Evolutionary conservation across 2,797 vertebrate genomes (phyloP).

Genomic region (Nothura maculosa): DNA sequence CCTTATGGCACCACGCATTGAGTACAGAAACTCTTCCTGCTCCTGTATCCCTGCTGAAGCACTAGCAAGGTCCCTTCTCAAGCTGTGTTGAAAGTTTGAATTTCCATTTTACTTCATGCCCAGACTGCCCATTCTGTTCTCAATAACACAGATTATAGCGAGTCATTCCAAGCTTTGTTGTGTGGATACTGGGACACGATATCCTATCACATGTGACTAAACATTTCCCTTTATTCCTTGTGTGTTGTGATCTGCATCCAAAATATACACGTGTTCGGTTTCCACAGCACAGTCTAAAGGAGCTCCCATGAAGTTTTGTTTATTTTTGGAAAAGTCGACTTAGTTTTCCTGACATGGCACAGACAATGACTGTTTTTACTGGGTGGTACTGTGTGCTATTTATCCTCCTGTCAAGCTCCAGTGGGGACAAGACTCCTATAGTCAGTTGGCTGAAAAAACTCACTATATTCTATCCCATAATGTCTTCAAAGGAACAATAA

Average conservation of each 20-base stretch:
- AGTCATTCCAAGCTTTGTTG: background rate
- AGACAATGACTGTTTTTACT: background rate
- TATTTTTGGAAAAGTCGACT: background rate
- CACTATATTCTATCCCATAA: background rate
- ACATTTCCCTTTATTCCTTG: background rate
- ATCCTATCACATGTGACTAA: rapidly evolving
- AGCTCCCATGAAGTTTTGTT: background rate
- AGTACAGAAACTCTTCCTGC: background rate
- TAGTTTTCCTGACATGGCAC: background rate
- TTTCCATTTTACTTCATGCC: background rate
- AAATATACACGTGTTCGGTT: rapidly evolving
- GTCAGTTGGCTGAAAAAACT: background rate
- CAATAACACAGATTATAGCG: background rate
- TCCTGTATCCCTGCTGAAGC: background rate
- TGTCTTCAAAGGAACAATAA: constrained; percentile 9
- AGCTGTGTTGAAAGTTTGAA: background rate
- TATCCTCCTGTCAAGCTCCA: background rate
- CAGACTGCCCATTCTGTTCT: background rate
- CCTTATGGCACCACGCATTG: background rate
- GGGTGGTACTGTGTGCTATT: background rate
- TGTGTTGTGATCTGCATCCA: background rate
- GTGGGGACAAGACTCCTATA: background rate
- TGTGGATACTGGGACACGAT: background rate
- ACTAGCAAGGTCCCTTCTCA: background rate
- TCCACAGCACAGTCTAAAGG: background rate